phyloP scores from a whole-genome alignment of 1,140 invertebrate genomes.

The Leptinotarsa texana region DNA sequence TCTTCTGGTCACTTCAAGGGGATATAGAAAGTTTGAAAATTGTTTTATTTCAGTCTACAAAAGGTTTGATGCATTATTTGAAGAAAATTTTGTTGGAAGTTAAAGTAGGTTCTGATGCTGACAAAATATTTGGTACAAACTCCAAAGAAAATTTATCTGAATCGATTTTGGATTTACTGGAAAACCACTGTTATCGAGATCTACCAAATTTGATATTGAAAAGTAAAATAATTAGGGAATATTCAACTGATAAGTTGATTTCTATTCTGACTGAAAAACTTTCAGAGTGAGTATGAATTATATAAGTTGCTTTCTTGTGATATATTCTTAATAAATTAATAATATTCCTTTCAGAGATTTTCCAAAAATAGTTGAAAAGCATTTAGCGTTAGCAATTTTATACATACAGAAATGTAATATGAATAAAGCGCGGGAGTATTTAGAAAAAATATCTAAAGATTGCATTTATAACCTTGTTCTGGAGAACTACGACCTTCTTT shows the following conservation, averaged over 20 bases:
- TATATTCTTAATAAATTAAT: too few species aligned
- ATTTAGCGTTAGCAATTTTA: slow-evolving; percentile 59
- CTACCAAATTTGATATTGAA: slow-evolving; percentile 61
- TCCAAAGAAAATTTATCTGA: slow-evolving; percentile 60
- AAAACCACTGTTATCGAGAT: slow-evolving; percentile 56
- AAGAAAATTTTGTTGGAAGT: slow-evolving; percentile 57
- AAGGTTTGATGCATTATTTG: slow-evolving; percentile 61
- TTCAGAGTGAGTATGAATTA: slow-evolving; percentile 36
- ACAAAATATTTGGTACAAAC: slow-evolving; percentile 52
- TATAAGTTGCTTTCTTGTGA: not conserved
- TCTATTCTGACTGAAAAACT: slow-evolving; percentile 53
- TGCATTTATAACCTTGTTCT: slow-evolving; percentile 54
- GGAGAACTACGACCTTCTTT: slow-evolving; percentile 60
- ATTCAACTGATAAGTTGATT: slow-evolving; percentile 63
- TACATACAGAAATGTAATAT: slow-evolving; percentile 62
- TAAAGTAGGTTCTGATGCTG: slow-evolving; percentile 56
- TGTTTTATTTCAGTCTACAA: slow-evolving; percentile 49
- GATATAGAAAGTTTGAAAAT: not conserved
- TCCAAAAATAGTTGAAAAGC: slow-evolving; percentile 49
- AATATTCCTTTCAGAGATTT: slow-evolving; percentile 38
- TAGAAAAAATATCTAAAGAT: slow-evolving; percentile 55
- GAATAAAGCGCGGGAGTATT: slow-evolving; percentile 55
- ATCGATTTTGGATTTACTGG: slow-evolving; percentile 55
- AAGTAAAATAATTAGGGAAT: slow-evolving; percentile 61
- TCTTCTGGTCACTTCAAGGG: too few species aligned